These are phyloP conservation scores for Pempheris klunzingeri DNA, from an alignment of 2,797 vertebrate species.

Conservation along the genomic window DNA sequence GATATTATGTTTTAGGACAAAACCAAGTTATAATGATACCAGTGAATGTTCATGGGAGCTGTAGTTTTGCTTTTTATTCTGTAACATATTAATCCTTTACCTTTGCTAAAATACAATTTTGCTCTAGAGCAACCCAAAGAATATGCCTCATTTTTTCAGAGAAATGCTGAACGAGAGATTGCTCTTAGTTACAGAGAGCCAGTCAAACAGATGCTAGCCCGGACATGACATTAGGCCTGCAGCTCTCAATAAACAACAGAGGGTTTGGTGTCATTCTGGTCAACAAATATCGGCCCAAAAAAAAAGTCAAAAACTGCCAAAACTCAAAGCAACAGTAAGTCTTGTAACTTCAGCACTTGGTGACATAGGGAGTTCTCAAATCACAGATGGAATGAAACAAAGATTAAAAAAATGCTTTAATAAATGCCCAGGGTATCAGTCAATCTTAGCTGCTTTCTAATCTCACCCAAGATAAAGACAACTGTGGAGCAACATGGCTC, in stretches of 20 bases:
- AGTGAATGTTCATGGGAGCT: not conserved
- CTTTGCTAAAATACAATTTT: not conserved
- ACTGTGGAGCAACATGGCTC: not conserved
- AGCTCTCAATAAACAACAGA: not conserved
- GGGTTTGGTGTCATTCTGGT: not conserved
- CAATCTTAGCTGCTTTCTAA: conserved; percentile 26
- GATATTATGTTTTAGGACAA: too few species aligned
- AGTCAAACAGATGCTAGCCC: not conserved
- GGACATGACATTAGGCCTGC: not conserved
- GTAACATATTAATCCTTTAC: not conserved
- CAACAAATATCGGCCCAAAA: too few species aligned
- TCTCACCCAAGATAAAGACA: conserved; percentile 41
- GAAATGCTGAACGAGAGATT: not conserved
- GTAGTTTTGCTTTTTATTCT: too few species aligned
- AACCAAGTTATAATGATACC: too few species aligned
- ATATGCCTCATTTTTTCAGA: not conserved
- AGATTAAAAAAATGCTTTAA: not conserved
- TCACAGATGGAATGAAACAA: not conserved
- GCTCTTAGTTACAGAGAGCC: not conserved
- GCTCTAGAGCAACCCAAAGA: too few species aligned
- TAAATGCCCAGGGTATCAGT: not conserved
- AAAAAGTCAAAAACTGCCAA: not conserved
- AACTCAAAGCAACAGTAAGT: not conserved
- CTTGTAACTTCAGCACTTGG: not conserved
- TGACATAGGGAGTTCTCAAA: not conserved